Base-by-base conservation (phyloP, 2,113 vertebrate species). In the Charina bottae region DNA sequence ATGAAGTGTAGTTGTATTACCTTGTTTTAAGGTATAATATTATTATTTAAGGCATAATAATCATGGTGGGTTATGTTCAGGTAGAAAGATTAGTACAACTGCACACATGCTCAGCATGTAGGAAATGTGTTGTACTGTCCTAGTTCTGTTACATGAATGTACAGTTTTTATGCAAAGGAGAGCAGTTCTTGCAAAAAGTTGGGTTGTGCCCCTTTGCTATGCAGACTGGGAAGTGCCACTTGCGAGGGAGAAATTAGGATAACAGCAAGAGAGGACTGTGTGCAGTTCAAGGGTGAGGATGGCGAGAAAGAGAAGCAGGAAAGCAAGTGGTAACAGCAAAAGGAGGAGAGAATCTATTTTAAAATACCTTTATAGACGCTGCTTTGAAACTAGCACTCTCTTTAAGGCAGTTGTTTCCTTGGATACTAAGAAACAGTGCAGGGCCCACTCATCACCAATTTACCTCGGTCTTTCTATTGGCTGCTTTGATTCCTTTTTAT, bases 351-450 rank as follows among this genome's bases (percentile, higher is more conserved):
- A 88, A 49, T 83, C 3, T 23, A 42, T 89, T 89, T 55, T 15
- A 89, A 90, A 90, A 90, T 42, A 54, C 83, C 46, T 84, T 17
- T 24, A 86, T 33, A 42, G 53, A 84, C 17, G 55, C 53, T 37
- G 33, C 78, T 37, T 68, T 26, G 12, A 60, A 88, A 26, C 53
- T 33, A 28, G 3, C 33, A 68, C 15, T 37, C 59, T 93, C 59
- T 88, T 83, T 85, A 33, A 33, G 60, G 58, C 60, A 68, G 37
- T 21, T 49, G 92, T 91, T 91, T 83, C 90, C 92, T 83, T 91
- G 92, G 92, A 68, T 84, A 91, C 92, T 49, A 54, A 88, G 68
- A 62, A 24, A 83, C 64, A 28, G 60, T 59, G 78, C 13, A 56
- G 49, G 46, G 9, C 15, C 59, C 78, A 58, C 85, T 60, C 33